phyloP scores from a whole-genome alignment of 2,113 vertebrate genomes.

The Lagopus leucura region DNA sequence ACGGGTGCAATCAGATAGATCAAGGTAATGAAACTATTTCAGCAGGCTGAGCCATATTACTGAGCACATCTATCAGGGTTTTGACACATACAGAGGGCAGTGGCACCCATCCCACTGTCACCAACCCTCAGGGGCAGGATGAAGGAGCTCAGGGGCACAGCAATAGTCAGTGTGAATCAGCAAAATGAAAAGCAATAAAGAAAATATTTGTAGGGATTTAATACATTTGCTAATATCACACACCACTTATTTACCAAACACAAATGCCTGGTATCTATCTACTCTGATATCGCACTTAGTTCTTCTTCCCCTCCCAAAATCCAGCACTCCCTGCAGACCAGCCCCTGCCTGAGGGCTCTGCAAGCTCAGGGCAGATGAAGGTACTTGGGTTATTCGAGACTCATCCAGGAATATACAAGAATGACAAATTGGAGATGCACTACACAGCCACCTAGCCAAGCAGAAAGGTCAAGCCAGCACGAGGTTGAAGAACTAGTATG shows the following conservation, averaged over 20 bases:
- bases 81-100: background rate
- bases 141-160: slow-evolving; percentile 42
- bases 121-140: slow-evolving; percentile 30
- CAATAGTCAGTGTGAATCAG: slow-evolving; percentile 41
- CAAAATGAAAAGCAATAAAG: slow-evolving; percentile 56
- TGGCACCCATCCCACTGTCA: slow-evolving; percentile 41
- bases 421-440: accelerated
- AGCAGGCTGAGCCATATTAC: background rate
- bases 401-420: background rate
- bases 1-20: background rate
- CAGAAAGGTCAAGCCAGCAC: background rate
- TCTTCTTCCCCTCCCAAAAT: background rate
- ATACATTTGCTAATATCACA: background rate
- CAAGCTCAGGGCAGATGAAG: background rate
- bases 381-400: background rate
- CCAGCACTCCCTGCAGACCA: background rate
- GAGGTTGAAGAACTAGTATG: background rate
- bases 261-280: background rate
- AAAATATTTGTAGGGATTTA: slow-evolving; percentile 48
- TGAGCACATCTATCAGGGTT: slow-evolving; percentile 23
- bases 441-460: background rate
- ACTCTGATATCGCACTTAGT: slow-evolving; percentile 21
- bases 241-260: background rate
- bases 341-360: background rate
- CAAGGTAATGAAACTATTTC: background rate